Percentiles rank a stretch among this genome's conserved stretches.
Conservation (phyloP, 2,797 vertebrate species). For the Pseudotriccus pelzelni region DNA sequence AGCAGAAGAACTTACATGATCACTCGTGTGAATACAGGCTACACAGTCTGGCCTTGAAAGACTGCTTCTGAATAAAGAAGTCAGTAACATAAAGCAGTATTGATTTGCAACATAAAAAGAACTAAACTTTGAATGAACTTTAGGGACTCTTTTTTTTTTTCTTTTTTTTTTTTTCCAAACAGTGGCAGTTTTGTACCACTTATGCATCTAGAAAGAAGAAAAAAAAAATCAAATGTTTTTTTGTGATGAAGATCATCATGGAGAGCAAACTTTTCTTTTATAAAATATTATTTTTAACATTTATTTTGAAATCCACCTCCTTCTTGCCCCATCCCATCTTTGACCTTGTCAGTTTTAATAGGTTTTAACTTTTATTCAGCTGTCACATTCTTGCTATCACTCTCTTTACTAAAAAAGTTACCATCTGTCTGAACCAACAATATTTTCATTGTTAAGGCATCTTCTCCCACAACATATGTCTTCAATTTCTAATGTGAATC, state of each 20-base stretch:
- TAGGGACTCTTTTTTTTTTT: neutral
- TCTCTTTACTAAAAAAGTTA: constrained; percentile 1
- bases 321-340: neutral
- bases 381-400: constrained; percentile 8
- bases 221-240: neutral
- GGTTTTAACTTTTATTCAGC: constrained; percentile 22
- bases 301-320: neutral
- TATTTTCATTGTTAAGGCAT: constrained; percentile 57
- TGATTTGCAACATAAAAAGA: neutral
- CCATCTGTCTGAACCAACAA: constrained; percentile 36
- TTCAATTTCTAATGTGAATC: constrained; percentile 20
- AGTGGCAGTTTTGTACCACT: accelerated
- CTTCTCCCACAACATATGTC: constrained; percentile 29
- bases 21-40: neutral
- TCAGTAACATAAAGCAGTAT: neutral
- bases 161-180: neutral
- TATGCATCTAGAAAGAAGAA: neutral
- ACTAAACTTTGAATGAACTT: neutral
- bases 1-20: neutral
- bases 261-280: neutral
- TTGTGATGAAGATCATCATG: neutral
- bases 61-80: neutral
- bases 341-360: constrained; percentile 42
- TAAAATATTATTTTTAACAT: neutral
- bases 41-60: neutral